phyloP scores from a whole-genome alignment of 1,140 invertebrate species.

The Mactra quadrangularis region DNA sequence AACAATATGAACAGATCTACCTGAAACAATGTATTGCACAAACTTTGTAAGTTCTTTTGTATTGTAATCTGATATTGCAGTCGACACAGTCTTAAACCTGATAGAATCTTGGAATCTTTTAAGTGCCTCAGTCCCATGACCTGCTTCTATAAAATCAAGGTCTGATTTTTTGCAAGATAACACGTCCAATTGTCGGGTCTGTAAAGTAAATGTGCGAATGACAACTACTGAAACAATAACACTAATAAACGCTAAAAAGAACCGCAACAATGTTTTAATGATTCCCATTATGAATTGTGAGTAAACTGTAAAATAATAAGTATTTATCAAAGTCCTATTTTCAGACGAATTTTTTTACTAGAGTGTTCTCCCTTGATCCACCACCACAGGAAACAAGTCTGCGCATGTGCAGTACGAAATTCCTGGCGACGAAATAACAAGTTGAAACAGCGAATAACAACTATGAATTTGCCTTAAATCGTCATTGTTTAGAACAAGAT shows the following conservation, averaged over 20 bases:
- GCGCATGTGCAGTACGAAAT: conserved; percentile 68
- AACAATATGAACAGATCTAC: no score
- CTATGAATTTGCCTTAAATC: conserved; percentile 35
- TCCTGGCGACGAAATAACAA: conserved; percentile 70
- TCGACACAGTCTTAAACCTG: conserved; percentile 71
- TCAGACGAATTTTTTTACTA: background rate
- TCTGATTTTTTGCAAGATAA: conserved; percentile 68
- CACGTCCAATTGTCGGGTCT: conserved; percentile 57
- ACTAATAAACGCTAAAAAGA: background rate
- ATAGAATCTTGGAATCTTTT: conserved; percentile 71
- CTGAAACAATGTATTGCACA: conserved; percentile 68
- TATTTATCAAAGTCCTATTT: no score
- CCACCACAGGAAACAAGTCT: conserved; percentile 64
- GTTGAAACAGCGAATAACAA: conserved; percentile 9
- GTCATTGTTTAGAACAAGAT: conserved; percentile 46
- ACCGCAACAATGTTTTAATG: background rate
- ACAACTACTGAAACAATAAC: conserved; percentile 62
- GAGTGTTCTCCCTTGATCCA: conserved; percentile 28
- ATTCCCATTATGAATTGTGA: conserved; percentile 12
- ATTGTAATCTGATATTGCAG: conserved; percentile 64
- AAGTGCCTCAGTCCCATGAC: conserved; percentile 57
- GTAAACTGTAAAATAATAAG: no score
- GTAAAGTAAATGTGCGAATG: conserved; percentile 71
- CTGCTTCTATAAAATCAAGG: conserved; percentile 70
- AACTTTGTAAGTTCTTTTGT: conserved; percentile 67